A percentile compares a stretch with the other conserved stretches of the same genome.
Conservation (phyloP, 2,888 invertebrate species). For the Strigamia transsilvanica region DNA sequence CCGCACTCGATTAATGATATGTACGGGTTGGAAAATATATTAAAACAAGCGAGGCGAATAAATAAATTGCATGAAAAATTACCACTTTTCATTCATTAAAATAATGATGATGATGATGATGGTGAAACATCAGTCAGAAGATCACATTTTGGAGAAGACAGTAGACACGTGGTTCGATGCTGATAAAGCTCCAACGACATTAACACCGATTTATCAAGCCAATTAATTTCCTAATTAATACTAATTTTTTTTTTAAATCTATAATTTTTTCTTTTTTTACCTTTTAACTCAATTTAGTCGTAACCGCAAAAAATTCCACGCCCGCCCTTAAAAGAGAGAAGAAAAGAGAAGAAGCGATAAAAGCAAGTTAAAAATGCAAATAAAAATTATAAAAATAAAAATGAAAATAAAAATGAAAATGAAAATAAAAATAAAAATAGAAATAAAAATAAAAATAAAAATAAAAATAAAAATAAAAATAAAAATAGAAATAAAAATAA, state of each 20-base stretch:
- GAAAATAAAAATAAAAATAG: background rate
- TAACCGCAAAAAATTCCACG: background rate
- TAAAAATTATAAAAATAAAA: background rate
- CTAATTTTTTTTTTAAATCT: background rate
- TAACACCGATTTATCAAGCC: slow-evolving; percentile 1
- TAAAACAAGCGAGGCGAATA: background rate
- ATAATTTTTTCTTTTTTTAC: background rate
- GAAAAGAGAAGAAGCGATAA: background rate
- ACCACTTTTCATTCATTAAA: slow-evolving; percentile 7
- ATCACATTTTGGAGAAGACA: background rate
- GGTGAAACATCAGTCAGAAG: slow-evolving; percentile 11
- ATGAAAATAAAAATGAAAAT: background rate
- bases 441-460: slow-evolving; percentile 1
- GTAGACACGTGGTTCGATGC: background rate
- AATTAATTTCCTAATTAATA: slow-evolving; percentile 14
- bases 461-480: background rate
- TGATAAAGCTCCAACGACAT: slow-evolving; percentile 24
- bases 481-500: background rate
- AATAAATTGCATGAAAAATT: slow-evolving; percentile 30
- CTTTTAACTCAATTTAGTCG: slow-evolving; percentile 1
- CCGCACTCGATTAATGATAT: slow-evolving; percentile 25
- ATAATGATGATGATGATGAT: slow-evolving; percentile 11
- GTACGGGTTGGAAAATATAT: slow-evolving; percentile 21
- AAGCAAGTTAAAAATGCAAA: background rate
- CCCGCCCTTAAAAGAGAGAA: background rate